These are phyloP conservation scores for Bombus soroeensis DNA, from an alignment of 1,140 invertebrate species.

Conservation along the genomic window DNA sequence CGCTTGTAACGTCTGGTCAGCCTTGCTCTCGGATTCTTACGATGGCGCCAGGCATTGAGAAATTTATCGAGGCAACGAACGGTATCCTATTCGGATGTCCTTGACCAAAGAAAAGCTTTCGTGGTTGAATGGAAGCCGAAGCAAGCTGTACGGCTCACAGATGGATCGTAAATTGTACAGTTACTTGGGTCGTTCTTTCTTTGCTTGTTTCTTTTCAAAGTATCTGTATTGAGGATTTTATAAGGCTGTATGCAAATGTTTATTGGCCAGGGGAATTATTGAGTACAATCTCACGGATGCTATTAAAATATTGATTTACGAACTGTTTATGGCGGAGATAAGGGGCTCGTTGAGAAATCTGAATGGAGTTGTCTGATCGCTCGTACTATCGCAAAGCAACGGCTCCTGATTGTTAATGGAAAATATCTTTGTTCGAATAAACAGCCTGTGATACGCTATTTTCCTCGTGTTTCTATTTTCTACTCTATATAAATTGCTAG, in stretches of 20 bases:
- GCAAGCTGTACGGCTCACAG: too few species aligned
- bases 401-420: neutral
- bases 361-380: neutral
- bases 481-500: neutral
- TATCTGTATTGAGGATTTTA: too few species aligned
- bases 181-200: neutral
- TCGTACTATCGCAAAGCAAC: neutral
- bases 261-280: neutral
- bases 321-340: neutral
- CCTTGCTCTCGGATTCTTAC: constrained; percentile 3
- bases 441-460: too few species aligned
- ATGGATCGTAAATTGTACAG: constrained; percentile 14
- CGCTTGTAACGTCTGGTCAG: neutral
- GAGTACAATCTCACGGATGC: neutral
- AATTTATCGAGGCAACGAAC: constrained; percentile 34
- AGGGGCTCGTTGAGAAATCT: too few species aligned
- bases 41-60: neutral
- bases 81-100: constrained; percentile 17
- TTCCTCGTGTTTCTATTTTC: neutral
- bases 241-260: neutral
- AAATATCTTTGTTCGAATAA: neutral
- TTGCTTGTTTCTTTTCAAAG: too few species aligned
- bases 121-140: neutral
- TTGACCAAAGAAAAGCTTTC: constrained; percentile 1
- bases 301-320: constrained; percentile 10